Conservation (phyloP, 2,797 vertebrate genomes). For the Lagorchestes hirsutus region DNA sequence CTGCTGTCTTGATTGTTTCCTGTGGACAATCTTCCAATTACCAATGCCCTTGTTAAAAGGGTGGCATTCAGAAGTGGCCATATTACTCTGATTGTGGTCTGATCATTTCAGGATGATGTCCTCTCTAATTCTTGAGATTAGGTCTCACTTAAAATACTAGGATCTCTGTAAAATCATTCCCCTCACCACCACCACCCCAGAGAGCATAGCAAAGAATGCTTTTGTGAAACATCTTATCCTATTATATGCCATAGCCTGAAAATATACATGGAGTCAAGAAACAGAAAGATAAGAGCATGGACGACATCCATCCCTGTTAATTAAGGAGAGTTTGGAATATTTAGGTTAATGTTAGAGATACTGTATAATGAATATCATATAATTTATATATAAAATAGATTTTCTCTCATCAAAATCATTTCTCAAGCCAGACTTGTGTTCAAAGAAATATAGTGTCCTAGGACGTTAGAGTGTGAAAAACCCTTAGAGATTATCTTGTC, state of each 20-base stretch:
- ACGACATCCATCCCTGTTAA: not conserved
- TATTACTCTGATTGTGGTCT: not conserved
- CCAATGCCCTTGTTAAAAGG: not conserved
- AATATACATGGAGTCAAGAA: not conserved
- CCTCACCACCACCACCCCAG: not conserved
- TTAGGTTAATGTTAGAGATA: not conserved
- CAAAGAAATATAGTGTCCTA: not conserved
- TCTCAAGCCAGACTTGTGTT: not conserved
- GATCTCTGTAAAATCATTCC: not conserved
- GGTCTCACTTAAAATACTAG: not conserved
- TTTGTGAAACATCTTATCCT: not conserved
- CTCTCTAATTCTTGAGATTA: not conserved
- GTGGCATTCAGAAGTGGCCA: not conserved
- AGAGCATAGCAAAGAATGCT: not conserved
- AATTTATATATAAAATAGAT: not conserved
- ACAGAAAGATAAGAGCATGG: not conserved
- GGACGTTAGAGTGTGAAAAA: not conserved
- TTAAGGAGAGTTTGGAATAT: not conserved
- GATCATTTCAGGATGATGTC: not conserved
- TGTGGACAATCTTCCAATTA: not conserved
- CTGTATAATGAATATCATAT: not conserved
- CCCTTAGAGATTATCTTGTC: not conserved
- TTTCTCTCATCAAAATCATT: not conserved
- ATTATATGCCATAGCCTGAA: not conserved
- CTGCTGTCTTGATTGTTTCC: not conserved